These are phyloP conservation scores for Struthidea cinerea DNA, from an alignment of 2,113 vertebrate species.

Conservation along the genomic window DNA sequence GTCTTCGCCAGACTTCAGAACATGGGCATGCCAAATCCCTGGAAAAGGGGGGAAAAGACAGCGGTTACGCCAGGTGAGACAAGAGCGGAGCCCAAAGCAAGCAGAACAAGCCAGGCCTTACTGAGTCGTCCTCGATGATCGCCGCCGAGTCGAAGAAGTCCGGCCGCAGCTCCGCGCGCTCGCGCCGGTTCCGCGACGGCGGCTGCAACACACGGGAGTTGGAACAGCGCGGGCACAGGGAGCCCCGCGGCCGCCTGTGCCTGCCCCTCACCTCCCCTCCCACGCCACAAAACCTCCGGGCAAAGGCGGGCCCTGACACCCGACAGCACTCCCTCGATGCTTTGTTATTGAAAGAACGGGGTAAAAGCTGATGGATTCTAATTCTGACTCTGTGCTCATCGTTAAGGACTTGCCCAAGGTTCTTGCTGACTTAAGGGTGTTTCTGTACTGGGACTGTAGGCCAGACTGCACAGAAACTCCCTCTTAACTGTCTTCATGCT, in stretches of 20 bases:
- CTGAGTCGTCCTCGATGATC: conserved; percentile 99
- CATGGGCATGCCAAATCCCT: conserved; percentile 99
- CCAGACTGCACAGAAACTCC: background rate
- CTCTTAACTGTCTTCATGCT: background rate
- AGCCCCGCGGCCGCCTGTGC: background rate
- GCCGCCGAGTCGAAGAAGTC: conserved; percentile 99
- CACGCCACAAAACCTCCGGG: background rate
- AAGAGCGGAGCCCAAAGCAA: background rate
- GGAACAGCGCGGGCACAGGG: background rate
- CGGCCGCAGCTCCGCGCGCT: conserved; percentile 95
- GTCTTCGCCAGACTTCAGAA: conserved; percentile 86
- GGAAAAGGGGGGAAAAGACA: conserved; percentile 18
- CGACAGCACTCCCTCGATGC: background rate
- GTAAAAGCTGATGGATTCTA: background rate
- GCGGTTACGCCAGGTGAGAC: background rate
- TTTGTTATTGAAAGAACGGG: fast-evolving
- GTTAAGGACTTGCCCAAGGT: background rate
- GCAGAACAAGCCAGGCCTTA: conserved; percentile 53
- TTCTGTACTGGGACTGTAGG: background rate
- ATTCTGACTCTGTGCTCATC: background rate
- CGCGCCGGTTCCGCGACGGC: conserved; percentile 94
- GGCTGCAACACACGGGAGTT: conserved; percentile 75
- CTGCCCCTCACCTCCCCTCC: background rate
- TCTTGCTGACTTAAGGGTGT: background rate
- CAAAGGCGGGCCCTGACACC: background rate